Percentiles rank a stretch among this genome's conserved stretches.
Conservation (phyloP, 2,888 invertebrate species). For the Drosophila borborema region DNA sequence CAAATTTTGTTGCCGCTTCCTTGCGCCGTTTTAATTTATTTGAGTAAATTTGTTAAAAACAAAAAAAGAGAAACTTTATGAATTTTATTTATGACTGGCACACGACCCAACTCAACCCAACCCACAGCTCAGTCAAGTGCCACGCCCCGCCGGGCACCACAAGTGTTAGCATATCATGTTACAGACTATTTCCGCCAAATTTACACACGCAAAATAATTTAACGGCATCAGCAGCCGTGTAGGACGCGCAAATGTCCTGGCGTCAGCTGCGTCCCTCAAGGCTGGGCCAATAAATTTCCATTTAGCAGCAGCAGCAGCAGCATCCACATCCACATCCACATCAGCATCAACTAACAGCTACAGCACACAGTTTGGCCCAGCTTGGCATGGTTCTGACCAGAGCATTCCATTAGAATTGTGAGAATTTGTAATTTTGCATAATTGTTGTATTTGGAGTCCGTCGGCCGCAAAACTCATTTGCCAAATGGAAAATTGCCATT, state of each 20-base stretch:
- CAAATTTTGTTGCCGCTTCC: conserved; percentile 55
- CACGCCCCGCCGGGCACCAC: conserved; percentile 49
- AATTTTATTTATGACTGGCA: conserved; percentile 74
- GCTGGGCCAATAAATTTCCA: conserved; percentile 80
- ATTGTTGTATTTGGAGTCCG: conserved; percentile 81
- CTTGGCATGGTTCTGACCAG: conserved; percentile 30
- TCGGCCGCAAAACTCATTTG: conserved; percentile 83
- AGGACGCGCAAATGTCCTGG: conserved; percentile 25
- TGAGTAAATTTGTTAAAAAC: conserved; percentile 77
- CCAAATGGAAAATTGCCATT: conserved; percentile 84
- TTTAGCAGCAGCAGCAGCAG: conserved; percentile 54
- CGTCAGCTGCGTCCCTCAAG: conserved; percentile 57
- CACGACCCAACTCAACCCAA: conserved; percentile 30
- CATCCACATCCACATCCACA: neutral
- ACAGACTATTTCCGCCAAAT: conserved; percentile 81
- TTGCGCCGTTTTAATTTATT: conserved; percentile 76
- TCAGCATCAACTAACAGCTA: conserved; percentile 15
- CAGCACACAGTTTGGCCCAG: conserved; percentile 3
- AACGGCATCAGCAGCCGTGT: conserved; percentile 49
- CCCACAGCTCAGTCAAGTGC: neutral
- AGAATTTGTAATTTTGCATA: conserved; percentile 83
- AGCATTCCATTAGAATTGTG: conserved; percentile 82
- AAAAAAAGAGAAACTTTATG: conserved; percentile 40
- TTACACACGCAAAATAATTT: conserved; percentile 81
- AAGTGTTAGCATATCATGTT: conserved; percentile 81